A percentile compares a stretch with the other conserved stretches of the same genome.
Evolutionary conservation across 2,797 vertebrate species (phyloP).

Genomic region (Girardinus metallicus): DNA sequence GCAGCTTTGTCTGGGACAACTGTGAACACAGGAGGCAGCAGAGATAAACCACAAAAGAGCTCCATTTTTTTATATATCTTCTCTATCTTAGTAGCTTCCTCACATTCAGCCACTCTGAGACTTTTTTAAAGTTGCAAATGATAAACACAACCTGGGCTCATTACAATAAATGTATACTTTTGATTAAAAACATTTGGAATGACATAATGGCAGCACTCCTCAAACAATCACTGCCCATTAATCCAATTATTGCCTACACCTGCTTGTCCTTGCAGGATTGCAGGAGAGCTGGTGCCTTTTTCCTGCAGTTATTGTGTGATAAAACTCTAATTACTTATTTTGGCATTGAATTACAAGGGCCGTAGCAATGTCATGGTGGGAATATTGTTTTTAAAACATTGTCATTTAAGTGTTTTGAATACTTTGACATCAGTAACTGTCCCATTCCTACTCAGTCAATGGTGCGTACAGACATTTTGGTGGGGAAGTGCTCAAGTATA

Average conservation of each 20-base stretch:
- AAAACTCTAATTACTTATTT: background rate
- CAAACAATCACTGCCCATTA: background rate
- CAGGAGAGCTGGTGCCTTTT: background rate
- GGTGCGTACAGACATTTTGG: too few relatives aligned
- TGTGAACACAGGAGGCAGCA: slow-evolving; percentile 29
- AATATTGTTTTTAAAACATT: background rate
- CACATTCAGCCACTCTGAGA: background rate
- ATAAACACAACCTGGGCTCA: background rate
- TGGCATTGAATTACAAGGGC: background rate
- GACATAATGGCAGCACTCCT: background rate
- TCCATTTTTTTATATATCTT: background rate
- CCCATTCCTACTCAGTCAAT: background rate
- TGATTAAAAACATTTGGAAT: background rate
- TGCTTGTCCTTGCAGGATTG: background rate
- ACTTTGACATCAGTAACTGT: background rate
- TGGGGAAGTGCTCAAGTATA: too few relatives aligned
- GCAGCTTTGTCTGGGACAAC: slow-evolving; percentile 46
- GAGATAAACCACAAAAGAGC: slow-evolving; percentile 35
- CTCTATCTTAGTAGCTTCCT: slow-evolving; percentile 4
- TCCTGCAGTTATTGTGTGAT: background rate
- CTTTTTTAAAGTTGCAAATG: background rate
- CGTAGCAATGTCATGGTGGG: background rate
- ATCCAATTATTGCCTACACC: background rate
- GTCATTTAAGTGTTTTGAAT: background rate
- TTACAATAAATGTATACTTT: background rate